Conservation (phyloP, 2,113 vertebrate species). For the Corydoras sp. region DNA sequence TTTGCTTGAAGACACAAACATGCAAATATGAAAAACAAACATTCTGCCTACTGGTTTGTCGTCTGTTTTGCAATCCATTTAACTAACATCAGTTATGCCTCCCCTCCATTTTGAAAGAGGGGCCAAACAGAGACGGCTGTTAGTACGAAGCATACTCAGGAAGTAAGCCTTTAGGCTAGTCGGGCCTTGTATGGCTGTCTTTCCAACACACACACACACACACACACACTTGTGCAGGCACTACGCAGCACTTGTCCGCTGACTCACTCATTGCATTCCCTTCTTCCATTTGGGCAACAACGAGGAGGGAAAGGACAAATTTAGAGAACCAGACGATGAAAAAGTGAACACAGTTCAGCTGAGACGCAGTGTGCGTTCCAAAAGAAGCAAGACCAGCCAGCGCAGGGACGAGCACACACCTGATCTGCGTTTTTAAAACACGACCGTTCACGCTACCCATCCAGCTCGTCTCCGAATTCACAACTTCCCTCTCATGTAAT, state of each 20-base stretch:
- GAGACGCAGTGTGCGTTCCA: too few species aligned
- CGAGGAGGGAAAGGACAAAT: too few species aligned
- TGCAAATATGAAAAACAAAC: too few species aligned
- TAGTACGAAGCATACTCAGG: constrained; percentile 67
- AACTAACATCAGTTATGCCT: constrained; percentile 21
- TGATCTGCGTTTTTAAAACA: not conserved
- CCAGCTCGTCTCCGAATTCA: not conserved
- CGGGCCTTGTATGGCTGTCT: constrained; percentile 53
- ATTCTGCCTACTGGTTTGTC: too few species aligned
- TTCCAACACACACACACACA: constrained; percentile 22
- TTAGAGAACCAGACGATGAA: not conserved
- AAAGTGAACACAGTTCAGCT: constrained; percentile 19
- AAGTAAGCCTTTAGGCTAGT: constrained; percentile 64
- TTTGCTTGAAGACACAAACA: too few species aligned
- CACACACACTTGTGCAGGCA: constrained; percentile 58
- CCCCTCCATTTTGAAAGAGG: constrained; percentile 41
- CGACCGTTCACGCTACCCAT: not conserved
- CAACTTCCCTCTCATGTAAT: not conserved
- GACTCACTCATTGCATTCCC: too few species aligned
- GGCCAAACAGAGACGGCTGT: constrained; percentile 66
- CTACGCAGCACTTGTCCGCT: too few species aligned
- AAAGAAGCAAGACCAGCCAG: not conserved
- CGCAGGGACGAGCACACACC: too few species aligned
- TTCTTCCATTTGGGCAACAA: too few species aligned
- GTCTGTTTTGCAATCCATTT: constrained; percentile 3